phyloP scores from a whole-genome alignment of 2,113 vertebrate species.

The Pteronura brasiliensis region DNA sequence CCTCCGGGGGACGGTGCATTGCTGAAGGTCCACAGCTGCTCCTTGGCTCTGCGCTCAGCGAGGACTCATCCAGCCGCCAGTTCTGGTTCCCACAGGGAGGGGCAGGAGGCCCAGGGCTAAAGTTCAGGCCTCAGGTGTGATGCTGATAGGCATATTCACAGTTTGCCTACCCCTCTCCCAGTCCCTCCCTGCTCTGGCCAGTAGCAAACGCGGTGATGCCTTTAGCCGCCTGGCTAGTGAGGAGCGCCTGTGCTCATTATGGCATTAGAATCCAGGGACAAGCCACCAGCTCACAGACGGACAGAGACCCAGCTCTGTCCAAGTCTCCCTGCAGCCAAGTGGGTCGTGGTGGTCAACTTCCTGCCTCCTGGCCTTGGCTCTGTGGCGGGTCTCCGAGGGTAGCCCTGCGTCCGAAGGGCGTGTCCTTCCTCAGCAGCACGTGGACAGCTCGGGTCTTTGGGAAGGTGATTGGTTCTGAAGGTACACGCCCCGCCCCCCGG shows the following conservation, averaged over 20 bases:
- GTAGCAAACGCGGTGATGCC: neutral
- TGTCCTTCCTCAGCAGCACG: neutral
- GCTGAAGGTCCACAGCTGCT: neutral
- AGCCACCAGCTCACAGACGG: neutral
- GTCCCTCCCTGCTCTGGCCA: neutral
- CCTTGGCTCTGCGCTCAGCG: neutral
- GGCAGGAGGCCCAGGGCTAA: neutral
- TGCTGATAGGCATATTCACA: neutral
- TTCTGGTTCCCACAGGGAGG: neutral
- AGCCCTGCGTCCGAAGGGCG: too few species aligned
- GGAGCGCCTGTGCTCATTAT: neutral
- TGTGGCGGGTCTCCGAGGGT: neutral
- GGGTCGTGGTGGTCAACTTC: rapidly evolving
- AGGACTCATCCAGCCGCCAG: neutral
- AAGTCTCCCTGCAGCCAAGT: neutral
- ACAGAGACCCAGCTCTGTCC: neutral
- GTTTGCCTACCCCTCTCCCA: rapidly evolving
- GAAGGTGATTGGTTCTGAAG: neutral
- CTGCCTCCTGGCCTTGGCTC: neutral
- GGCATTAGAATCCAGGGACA: neutral
- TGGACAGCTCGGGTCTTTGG: neutral
- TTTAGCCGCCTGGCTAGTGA: neutral
- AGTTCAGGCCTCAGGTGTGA: neutral
- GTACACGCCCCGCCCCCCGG: neutral
- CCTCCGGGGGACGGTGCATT: rapidly evolving